These are phyloP conservation scores for Thripadectes ignobilis DNA, from an alignment of 2,797 vertebrate species.

Conservation along the genomic window DNA sequence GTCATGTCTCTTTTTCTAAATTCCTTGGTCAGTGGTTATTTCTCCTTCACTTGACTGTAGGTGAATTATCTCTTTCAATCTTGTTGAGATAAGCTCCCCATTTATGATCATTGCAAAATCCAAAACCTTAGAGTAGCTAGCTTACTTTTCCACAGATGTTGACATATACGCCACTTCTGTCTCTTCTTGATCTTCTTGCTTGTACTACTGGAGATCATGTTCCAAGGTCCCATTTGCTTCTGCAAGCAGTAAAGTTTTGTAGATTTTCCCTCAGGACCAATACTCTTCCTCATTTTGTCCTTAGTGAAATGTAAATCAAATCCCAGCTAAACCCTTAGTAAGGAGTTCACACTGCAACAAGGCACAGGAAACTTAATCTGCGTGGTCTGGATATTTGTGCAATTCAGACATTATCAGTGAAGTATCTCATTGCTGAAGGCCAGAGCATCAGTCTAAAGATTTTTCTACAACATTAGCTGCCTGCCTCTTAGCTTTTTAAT, in stretches of 20 bases:
- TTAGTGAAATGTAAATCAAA: background rate
- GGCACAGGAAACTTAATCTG: background rate
- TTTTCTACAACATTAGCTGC: background rate
- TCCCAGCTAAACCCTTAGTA: background rate
- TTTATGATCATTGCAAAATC: background rate
- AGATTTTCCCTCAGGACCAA: background rate
- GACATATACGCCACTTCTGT: background rate
- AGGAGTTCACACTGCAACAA: background rate
- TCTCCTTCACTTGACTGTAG: background rate
- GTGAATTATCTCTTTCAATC: background rate
- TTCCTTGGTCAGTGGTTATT: background rate
- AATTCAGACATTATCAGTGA: background rate
- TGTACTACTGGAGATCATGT: background rate
- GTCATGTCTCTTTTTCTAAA: background rate
- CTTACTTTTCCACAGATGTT: background rate
- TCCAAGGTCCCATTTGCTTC: background rate
- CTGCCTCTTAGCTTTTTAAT: background rate
- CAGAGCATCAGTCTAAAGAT: background rate
- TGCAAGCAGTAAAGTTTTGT: background rate
- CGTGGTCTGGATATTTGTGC: background rate
- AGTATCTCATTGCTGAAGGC: background rate
- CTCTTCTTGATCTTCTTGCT: background rate
- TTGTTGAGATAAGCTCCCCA: background rate
- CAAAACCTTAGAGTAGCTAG: background rate
- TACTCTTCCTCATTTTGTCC: background rate